These are phyloP conservation scores for Melikaiella ostensackeni DNA, from an alignment of 2,888 invertebrate species.

Conservation along the genomic window DNA sequence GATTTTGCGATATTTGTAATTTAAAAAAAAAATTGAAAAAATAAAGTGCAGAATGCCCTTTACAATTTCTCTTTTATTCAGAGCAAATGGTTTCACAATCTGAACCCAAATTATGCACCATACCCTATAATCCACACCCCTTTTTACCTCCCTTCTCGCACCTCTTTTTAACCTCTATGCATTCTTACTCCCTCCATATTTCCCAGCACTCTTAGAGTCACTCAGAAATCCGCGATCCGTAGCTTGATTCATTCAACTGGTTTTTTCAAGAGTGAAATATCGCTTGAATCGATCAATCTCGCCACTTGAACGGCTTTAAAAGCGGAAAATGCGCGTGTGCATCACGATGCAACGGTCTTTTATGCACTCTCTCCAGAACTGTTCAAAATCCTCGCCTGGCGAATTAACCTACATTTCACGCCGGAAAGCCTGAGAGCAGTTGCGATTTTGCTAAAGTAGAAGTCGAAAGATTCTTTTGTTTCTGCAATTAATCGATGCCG, in stretches of 20 bases:
- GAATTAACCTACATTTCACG: constrained; percentile 36
- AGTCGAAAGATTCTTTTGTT: neutral
- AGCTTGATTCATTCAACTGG: constrained; percentile 45
- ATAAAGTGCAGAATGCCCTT: neutral
- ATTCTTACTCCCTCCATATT: constrained; percentile 25
- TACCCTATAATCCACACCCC: neutral
- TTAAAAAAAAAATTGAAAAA: too few species aligned
- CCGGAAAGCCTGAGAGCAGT: constrained; percentile 15
- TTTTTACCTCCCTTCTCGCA: constrained; percentile 12
- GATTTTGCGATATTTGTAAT: too few species aligned
- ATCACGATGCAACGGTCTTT: constrained; percentile 37
- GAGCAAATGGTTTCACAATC: neutral
- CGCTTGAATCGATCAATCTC: constrained; percentile 42
- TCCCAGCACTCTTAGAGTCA: constrained; percentile 29
- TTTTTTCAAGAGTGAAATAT: constrained; percentile 53
- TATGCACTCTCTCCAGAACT: constrained; percentile 11
- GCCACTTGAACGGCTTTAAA: constrained; percentile 44
- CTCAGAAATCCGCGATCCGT: constrained; percentile 36
- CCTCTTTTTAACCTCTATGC: constrained; percentile 27
- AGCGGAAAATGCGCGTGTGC: constrained; percentile 48
- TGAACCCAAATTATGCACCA: neutral
- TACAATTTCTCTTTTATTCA: neutral
- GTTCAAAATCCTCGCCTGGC: constrained; percentile 23
- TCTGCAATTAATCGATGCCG: too few species aligned
- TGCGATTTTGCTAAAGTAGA: constrained; percentile 14